A percentile compares a stretch with the other conserved stretches of the same genome.
phyloP scores from a whole-genome alignment of 2,113 vertebrate genomes.

The Cepphus grylle region DNA sequence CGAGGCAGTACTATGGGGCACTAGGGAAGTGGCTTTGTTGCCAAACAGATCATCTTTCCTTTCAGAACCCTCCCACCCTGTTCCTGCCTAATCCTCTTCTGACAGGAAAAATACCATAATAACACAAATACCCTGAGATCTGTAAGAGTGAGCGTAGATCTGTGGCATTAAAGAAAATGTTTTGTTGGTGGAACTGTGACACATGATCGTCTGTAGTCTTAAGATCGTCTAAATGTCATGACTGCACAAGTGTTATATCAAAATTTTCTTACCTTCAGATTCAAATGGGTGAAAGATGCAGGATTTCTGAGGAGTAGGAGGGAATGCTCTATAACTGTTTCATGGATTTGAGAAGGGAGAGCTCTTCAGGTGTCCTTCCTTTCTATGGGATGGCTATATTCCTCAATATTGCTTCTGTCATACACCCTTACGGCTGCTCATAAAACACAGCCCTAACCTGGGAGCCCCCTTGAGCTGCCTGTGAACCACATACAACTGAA shows the following conservation, averaged over 20 bases:
- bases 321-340: neutral
- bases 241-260: neutral
- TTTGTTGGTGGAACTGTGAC: neutral
- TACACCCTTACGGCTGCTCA: neutral
- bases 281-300: neutral
- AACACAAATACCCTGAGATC: neutral
- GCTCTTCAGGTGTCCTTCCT: neutral
- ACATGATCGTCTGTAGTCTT: rapidly evolving
- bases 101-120: neutral
- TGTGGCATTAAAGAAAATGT: neutral
- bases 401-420: neutral
- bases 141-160: neutral
- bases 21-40: neutral
- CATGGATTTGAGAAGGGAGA: neutral
- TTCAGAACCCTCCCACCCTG: neutral
- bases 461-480: neutral
- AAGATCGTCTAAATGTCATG: neutral
- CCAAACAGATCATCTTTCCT: neutral
- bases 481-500: neutral
- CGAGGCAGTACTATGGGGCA: neutral
- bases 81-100: conserved; percentile 4
- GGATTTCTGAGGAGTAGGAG: neutral
- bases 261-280: neutral
- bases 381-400: neutral
- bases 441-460: neutral